These are phyloP conservation scores for Aplysia californica DNA, from an alignment of 1,140 invertebrate genomes.

Conservation along the genomic window DNA sequence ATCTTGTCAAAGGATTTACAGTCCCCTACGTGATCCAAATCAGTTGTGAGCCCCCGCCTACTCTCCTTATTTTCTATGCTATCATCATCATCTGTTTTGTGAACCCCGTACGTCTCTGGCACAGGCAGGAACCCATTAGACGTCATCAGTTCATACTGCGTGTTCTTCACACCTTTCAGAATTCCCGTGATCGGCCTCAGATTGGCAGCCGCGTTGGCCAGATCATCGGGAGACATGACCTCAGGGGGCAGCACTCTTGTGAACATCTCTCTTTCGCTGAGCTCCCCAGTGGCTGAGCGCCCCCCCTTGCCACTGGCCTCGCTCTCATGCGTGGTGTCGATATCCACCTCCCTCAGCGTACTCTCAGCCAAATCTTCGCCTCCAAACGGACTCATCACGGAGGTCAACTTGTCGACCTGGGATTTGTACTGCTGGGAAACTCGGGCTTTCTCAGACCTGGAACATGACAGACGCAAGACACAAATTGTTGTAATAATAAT, in stretches of 20 bases:
- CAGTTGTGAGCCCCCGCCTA: no score
- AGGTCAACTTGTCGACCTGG: not conserved
- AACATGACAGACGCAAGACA: not conserved
- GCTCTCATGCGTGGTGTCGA: not conserved
- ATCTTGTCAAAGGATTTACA: no score
- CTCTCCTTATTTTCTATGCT: no score
- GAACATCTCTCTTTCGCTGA: no score
- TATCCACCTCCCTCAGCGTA: not conserved
- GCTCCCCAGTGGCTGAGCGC: no score
- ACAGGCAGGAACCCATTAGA: not conserved
- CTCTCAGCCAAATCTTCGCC: not conserved
- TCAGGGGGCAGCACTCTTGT: no score
- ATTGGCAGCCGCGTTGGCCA: not conserved
- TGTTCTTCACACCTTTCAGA: not conserved
- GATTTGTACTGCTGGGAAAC: slow-evolving; percentile 5
- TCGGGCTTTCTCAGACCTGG: not conserved
- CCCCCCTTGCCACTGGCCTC: no score
- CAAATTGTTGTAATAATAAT: not conserved
- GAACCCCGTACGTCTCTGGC: no score
- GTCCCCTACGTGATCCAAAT: no score
- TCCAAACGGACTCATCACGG: no score
- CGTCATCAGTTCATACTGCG: not conserved
- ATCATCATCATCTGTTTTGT: no score
- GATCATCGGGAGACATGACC: no score
- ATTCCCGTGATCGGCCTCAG: not conserved